Base-by-base conservation (phyloP, 2,797 vertebrate genomes). In the Micropoecilia bifurca region DNA sequence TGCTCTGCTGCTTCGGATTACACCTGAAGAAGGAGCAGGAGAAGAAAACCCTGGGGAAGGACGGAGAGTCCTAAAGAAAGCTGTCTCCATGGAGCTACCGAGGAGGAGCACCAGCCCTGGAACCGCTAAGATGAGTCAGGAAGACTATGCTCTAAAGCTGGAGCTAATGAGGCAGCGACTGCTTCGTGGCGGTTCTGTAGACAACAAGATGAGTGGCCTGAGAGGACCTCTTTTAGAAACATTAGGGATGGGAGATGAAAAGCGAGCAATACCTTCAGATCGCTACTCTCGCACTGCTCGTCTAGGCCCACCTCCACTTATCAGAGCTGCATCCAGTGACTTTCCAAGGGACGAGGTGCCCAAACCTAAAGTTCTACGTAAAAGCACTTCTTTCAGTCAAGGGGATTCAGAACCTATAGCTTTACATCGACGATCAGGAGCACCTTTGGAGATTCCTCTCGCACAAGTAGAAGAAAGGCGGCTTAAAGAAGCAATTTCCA, bases 301-400 rank as follows among this genome's bases (percentile, higher is more conserved):
- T 22, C 73, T 96, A 30, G 93, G 94, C 66, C 94, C 93, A 0
- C 94, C 96, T 0, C 95, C 97, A 1, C 92, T 99, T 79, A 97
- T 93, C 4, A 95, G 98, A 82, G 98, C 98, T 0, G 97, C 97
- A 33, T 99, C 99, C 74, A 99, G 96, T 0, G 99, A 99, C 78
- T 97, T 96, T 0, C 96, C 97, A 0, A 95, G 90, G 0, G 96
- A 97, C 2, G 97, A 97, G 25, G 83, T 94, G 5, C 85, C 95
- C 0, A 97, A 98, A 92, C 91, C 95, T 0, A 96, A 95, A 63
- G 92, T 95, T 45, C 93, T 99, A 79, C 96, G 97, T 74, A 99
- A 99, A 91, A 98, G 98, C 89, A 97, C 98, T 75, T 99, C 98
- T 77, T 99, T 99, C 84, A 99, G 97, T 73, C 98, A 99, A 3